These are phyloP conservation scores for Piaya cayana DNA, from an alignment of 2,113 vertebrate species.

Conservation along the genomic window DNA sequence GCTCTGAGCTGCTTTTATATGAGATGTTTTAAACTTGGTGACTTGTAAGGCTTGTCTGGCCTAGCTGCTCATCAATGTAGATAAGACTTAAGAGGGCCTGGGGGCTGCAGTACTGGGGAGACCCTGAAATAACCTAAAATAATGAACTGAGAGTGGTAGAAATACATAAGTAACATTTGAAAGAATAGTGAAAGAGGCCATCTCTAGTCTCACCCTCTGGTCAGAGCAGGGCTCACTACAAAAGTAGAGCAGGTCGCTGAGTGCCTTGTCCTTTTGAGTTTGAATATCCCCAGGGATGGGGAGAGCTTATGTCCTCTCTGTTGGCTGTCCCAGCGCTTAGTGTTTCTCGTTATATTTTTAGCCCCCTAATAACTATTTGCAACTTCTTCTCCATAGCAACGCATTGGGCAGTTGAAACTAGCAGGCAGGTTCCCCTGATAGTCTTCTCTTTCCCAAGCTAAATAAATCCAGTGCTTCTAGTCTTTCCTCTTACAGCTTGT, in stretches of 20 bases:
- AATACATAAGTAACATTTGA: background rate
- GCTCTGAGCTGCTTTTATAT: background rate
- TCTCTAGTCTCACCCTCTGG: background rate
- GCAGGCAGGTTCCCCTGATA: background rate
- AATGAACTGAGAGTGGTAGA: background rate
- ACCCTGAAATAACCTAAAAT: background rate
- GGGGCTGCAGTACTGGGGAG: background rate
- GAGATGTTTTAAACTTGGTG: background rate
- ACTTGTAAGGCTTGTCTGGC: background rate
- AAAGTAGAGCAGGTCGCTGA: background rate
- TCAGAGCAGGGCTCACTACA: background rate
- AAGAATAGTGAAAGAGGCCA: background rate
- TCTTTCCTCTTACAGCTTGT: background rate
- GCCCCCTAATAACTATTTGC: background rate
- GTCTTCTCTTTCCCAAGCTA: background rate
- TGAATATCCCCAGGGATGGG: background rate
- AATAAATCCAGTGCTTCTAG: background rate
- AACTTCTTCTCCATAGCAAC: accelerated
- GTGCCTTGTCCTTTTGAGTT: background rate
- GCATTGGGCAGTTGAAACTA: background rate
- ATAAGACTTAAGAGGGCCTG: background rate
- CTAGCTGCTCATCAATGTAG: background rate
- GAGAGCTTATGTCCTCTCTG: background rate
- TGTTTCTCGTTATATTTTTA: background rate
- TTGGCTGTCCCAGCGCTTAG: background rate